Evolutionary conservation across 2,797 vertebrate genomes (phyloP).

Genomic region (Petrocephalus schoutedeni): DNA sequence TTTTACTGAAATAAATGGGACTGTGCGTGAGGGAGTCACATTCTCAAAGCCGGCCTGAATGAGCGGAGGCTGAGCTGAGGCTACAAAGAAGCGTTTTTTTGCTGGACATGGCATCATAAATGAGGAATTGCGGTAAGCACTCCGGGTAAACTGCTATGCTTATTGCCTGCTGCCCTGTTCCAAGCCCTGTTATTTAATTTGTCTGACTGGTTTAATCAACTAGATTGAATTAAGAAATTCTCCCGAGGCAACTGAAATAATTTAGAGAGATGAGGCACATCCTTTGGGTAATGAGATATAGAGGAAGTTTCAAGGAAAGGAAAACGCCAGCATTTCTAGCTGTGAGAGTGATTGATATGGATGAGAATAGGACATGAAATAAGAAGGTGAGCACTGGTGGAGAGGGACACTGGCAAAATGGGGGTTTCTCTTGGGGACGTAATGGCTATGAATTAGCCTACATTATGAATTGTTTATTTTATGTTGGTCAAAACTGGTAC

Average conservation of each 20-base stretch:
- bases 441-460: background rate
- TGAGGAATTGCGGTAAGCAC: background rate
- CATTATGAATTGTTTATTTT: no score
- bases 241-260: constrained; percentile 35
- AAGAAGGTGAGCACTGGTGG: background rate
- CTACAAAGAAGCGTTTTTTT: background rate
- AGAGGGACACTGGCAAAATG: background rate
- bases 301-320: background rate
- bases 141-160: background rate
- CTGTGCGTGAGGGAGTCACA: background rate
- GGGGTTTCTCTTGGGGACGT: background rate
- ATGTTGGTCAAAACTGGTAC: no score
- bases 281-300: constrained; percentile 11
- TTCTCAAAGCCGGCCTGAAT: background rate
- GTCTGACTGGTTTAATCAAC: constrained; percentile 31
- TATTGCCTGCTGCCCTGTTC: background rate
- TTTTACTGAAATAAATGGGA: constrained; percentile 1
- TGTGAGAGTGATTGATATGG: background rate
- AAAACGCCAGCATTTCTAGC: background rate
- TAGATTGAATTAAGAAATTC: constrained; percentile 34
- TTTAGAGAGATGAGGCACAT: constrained; percentile 40
- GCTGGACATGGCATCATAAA: background rate
- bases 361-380: background rate
- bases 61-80: background rate
- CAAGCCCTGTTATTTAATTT: constrained; percentile 21